Evolutionary conservation across 2,888 invertebrate genomes (phyloP).

Genomic region (Lochmaea crataegi): DNA sequence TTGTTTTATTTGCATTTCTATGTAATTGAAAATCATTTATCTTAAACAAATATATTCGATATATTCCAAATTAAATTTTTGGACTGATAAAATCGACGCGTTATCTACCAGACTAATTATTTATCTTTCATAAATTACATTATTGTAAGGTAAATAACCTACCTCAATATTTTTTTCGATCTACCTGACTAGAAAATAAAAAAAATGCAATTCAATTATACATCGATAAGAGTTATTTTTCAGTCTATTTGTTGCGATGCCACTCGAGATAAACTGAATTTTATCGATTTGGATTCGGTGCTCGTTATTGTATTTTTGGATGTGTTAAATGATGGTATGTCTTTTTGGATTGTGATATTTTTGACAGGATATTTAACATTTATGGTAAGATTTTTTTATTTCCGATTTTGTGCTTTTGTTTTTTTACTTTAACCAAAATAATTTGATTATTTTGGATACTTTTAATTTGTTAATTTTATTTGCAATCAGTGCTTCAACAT

Average conservation of each 20-base stretch:
- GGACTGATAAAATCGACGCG: not conserved
- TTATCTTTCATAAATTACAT: constrained; percentile 27
- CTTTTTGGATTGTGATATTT: constrained; percentile 3
- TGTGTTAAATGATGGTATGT: constrained; percentile 11
- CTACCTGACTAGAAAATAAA: constrained; percentile 32
- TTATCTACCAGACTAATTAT: constrained; percentile 35
- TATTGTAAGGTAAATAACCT: constrained; percentile 45
- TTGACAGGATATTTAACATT: constrained; percentile 10
- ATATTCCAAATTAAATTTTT: constrained; percentile 3
- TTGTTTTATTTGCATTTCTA: not conserved
- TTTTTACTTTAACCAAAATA: not conserved
- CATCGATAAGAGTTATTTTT: constrained; percentile 39
- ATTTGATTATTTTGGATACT: not conserved
- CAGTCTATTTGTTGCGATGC: constrained; percentile 14
- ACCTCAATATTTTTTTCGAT: constrained; percentile 48
- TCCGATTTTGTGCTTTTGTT: not conserved
- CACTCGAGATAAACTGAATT: constrained; percentile 28
- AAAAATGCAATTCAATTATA: constrained; percentile 36
- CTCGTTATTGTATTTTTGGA: constrained; percentile 22
- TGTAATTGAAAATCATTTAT: not conserved
- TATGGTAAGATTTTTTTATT: constrained; percentile 15
- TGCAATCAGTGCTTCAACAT: too few species aligned
- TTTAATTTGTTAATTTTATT: not conserved
- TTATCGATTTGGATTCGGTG: constrained; percentile 23
- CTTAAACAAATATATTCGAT: not conserved